Percentiles rank a stretch among this genome's conserved stretches.
phyloP scores from a whole-genome alignment of 2,797 vertebrate genomes.

The Streptopelia turtur region DNA sequence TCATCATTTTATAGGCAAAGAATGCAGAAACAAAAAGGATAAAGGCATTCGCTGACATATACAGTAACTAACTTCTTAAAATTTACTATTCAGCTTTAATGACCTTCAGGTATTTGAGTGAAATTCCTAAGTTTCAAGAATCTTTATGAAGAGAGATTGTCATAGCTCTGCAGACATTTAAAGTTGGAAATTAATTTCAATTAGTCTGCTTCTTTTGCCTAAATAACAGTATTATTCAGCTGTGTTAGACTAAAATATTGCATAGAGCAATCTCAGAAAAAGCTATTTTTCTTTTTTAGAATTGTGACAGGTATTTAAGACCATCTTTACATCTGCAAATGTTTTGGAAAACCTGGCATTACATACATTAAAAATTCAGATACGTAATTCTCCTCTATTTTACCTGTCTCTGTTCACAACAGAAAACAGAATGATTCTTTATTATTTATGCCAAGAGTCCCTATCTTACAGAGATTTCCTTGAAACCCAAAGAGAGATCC shows the following conservation, averaged over 20 bases:
- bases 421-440: background rate
- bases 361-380: background rate
- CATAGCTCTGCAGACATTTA: background rate
- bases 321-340: background rate
- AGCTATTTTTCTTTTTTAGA: background rate
- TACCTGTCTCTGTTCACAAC: background rate
- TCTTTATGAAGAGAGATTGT: background rate
- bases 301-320: background rate
- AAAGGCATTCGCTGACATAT: background rate
- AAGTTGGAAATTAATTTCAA: background rate
- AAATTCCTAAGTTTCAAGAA: background rate
- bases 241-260: background rate
- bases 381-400: background rate
- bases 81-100: background rate
- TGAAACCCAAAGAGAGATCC: background rate
- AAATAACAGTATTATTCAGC: background rate
- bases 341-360: background rate
- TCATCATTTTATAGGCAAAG: background rate
- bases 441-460: background rate
- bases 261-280: background rate
- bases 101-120: background rate
- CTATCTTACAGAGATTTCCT: background rate
- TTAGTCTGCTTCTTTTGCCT: background rate
- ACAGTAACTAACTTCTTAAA: background rate
- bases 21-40: background rate